Conservation (phyloP, 2,888 invertebrate genomes). For the Serripes groenlandicus region DNA sequence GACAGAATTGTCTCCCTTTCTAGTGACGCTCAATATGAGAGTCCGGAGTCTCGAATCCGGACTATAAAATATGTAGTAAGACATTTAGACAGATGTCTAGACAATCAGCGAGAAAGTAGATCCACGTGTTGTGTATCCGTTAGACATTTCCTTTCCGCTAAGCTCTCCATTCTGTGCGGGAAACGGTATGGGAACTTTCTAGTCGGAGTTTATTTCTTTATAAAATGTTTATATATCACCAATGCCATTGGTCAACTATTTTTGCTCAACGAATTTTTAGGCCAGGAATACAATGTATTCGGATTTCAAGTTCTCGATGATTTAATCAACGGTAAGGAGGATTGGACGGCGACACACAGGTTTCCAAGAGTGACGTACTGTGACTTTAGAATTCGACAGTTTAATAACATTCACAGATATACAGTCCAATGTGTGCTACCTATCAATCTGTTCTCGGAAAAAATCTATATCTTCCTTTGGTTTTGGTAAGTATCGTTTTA, state of each 20-base stretch:
- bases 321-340: conserved; percentile 83
- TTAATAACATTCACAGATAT: conserved; percentile 84
- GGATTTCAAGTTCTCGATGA: conserved; percentile 87
- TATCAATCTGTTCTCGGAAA: conserved; percentile 84
- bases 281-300: conserved; percentile 85
- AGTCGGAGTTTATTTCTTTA: conserved; percentile 86
- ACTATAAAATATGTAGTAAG: conserved; percentile 87
- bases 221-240: conserved; percentile 86
- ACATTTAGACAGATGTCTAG: conserved; percentile 87
- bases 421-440: conserved; percentile 84
- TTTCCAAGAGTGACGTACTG: conserved; percentile 86
- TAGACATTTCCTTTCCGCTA: conserved; percentile 82
- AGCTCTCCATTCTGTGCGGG: conserved; percentile 84
- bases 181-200: conserved; percentile 87
- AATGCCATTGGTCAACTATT: conserved; percentile 87
- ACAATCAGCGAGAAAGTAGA: conserved; percentile 83
- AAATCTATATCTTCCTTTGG: conserved; percentile 86
- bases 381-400: conserved; percentile 85
- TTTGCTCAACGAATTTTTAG: conserved; percentile 87
- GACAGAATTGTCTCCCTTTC: conserved; percentile 85
- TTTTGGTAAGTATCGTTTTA: conserved; percentile 80
- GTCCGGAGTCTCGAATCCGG: conserved; percentile 86
- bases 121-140: conserved; percentile 82
- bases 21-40: conserved; percentile 86
- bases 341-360: conserved; percentile 82